Conservation (phyloP, 2,797 vertebrate species). For the Octomys mimax region DNA sequence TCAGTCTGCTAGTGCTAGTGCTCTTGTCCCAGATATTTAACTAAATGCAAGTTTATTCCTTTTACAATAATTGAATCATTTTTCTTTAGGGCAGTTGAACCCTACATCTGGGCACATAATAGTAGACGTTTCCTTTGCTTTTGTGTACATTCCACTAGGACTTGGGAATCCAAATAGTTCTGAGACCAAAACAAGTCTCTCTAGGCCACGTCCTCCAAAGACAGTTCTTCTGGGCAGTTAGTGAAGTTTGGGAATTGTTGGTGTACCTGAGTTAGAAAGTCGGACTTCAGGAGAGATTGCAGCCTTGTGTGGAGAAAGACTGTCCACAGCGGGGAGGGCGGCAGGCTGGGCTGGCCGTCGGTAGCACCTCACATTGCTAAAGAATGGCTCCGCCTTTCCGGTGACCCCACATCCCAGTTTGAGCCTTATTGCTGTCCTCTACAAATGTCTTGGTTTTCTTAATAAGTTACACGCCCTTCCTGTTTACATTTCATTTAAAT, state of each 20-base stretch:
- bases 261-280: not conserved
- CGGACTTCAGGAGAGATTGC: too few species aligned
- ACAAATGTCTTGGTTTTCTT: not conserved
- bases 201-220: conserved; percentile 10
- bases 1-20: not conserved
- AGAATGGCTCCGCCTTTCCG: not conserved
- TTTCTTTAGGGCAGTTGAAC: not conserved
- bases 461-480: conserved; percentile 9
- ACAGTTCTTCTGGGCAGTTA: conserved; percentile 13
- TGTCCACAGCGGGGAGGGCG: not conserved
- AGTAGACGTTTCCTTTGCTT: conserved; percentile 31
- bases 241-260: conserved; percentile 29
- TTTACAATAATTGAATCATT: conserved; percentile 59
- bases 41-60: conserved; percentile 55
- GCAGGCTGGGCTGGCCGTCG: not conserved
- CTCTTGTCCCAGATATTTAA: conserved; percentile 51
- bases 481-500: conserved; percentile 9
- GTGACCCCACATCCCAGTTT: not conserved
- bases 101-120: not conserved
- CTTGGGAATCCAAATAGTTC: conserved; percentile 54
- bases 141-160: conserved; percentile 63
- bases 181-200: conserved; percentile 27
- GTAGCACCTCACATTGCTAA: conserved; percentile 33
- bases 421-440: not conserved
- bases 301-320: not conserved